Conservation (phyloP, 1,140 invertebrate species). For the Capitella teleta region DNA sequence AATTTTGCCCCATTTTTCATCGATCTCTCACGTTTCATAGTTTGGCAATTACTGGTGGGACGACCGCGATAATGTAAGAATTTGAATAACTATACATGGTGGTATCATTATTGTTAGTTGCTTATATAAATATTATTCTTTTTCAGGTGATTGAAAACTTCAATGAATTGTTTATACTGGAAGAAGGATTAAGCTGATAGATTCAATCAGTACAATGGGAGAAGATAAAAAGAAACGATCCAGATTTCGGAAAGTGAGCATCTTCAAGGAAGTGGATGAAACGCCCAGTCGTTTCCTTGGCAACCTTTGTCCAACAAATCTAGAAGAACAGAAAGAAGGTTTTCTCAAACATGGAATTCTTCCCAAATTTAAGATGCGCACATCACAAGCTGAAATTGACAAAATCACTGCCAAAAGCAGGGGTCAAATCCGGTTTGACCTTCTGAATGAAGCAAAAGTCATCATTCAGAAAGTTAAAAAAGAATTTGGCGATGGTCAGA, state of each 20-base stretch:
- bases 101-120: too few species aligned
- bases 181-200: too few species aligned
- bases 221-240: too few species aligned
- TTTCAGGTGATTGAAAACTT: too few species aligned
- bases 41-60: not conserved
- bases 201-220: too few species aligned
- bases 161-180: too few species aligned
- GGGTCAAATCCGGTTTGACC: constrained; percentile 28
- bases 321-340: constrained; percentile 27
- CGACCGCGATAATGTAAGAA: too few species aligned
- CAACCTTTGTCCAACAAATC: constrained; percentile 19
- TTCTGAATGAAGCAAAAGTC: constrained; percentile 26
- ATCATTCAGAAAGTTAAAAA: constrained; percentile 25
- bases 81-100: too few species aligned
- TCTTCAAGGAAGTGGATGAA: constrained; percentile 8
- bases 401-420: constrained; percentile 13
- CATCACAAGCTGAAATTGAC: not conserved
- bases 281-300: constrained; percentile 11
- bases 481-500: constrained; percentile 28
- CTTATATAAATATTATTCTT: too few species aligned
- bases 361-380: constrained; percentile 21
- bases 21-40: not conserved
- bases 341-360: constrained; percentile 26
- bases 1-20: not conserved
- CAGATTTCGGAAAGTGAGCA: not conserved